phyloP scores from a whole-genome alignment of 2,888 invertebrate species.

The Drosophila macrospina region DNA sequence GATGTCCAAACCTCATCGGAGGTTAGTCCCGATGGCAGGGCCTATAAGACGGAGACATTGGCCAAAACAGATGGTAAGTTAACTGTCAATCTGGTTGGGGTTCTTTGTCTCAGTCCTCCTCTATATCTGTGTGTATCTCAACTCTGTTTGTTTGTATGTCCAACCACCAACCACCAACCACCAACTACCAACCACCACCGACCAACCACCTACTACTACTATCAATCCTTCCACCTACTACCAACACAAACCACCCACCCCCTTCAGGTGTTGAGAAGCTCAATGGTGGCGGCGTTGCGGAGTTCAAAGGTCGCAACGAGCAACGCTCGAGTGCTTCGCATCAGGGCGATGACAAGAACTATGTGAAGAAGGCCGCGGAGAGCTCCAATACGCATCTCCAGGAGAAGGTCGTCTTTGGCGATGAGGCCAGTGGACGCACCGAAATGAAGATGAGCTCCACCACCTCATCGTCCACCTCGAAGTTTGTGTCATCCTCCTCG shows the following conservation, averaged over 20 bases:
- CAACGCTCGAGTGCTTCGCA: constrained; percentile 87
- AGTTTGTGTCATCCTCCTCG: constrained; percentile 81
- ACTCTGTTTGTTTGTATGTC: constrained; percentile 61
- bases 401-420: constrained; percentile 86
- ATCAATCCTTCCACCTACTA: constrained; percentile 59
- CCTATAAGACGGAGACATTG: constrained; percentile 87
- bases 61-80: constrained; percentile 88
- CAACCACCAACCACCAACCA: constrained; percentile 29
- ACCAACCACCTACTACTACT: constrained; percentile 14
- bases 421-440: constrained; percentile 86
- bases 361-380: constrained; percentile 86
- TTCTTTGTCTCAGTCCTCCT: constrained; percentile 6
- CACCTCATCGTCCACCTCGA: constrained; percentile 82
- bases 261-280: constrained; percentile 87
- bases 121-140: constrained; percentile 41
- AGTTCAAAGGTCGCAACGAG: constrained; percentile 88
- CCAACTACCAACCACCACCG: constrained; percentile 25
- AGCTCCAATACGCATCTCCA: constrained; percentile 86
- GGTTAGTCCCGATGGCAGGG: constrained; percentile 88
- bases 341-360: constrained; percentile 87
- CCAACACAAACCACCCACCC: constrained; percentile 26
- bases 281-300: constrained; percentile 88
- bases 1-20: constrained; percentile 88
- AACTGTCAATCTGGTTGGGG: constrained; percentile 4
- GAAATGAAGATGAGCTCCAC: constrained; percentile 84